Conservation (phyloP, 1,140 invertebrate species). For the Drosophila novamexicana region DNA sequence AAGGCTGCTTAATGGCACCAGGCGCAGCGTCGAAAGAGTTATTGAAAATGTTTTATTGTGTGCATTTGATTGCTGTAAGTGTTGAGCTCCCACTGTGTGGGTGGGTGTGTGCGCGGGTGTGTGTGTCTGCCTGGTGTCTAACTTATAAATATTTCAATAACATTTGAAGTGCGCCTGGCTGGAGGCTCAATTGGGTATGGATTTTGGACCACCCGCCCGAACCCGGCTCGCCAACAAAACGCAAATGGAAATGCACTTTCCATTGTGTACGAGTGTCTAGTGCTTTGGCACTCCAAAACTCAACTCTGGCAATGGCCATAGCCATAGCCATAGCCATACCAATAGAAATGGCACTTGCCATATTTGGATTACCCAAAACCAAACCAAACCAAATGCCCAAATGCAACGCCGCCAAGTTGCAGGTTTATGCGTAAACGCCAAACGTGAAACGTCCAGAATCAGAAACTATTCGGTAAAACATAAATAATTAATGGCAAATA, state of each 20-base stretch:
- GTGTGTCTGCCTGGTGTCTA: conserved; percentile 66
- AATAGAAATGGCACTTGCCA: conserved; percentile 60
- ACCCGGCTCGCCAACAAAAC: conserved; percentile 1
- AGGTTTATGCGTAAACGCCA: conserved; percentile 26
- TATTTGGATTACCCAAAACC: conserved; percentile 65
- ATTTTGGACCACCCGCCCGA: conserved; percentile 1
- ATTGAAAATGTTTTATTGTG: conserved; percentile 83
- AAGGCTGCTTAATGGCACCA: conserved; percentile 58
- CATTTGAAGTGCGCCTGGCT: conserved; percentile 73
- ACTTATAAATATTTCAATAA: conserved; percentile 83
- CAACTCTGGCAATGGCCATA: conserved; percentile 8
- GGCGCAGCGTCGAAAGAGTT: conserved; percentile 77
- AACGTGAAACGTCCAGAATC: conserved; percentile 2
- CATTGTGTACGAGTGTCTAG: conserved; percentile 78
- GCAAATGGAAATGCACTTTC: conserved; percentile 78
- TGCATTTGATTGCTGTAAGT: conserved; percentile 82
- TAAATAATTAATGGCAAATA: too few relatives aligned
- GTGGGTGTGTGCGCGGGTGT: conserved; percentile 24
- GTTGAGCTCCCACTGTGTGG: conserved; percentile 52
- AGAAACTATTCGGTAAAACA: neutral
- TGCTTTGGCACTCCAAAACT: conserved; percentile 62
- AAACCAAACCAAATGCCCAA: conserved; percentile 33
- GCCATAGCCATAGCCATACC: neutral
- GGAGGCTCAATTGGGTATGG: conserved; percentile 49
- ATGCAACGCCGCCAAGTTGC: neutral